phyloP scores from a whole-genome alignment of 2,797 vertebrate species.

The Chrysocyon brachyurus region DNA sequence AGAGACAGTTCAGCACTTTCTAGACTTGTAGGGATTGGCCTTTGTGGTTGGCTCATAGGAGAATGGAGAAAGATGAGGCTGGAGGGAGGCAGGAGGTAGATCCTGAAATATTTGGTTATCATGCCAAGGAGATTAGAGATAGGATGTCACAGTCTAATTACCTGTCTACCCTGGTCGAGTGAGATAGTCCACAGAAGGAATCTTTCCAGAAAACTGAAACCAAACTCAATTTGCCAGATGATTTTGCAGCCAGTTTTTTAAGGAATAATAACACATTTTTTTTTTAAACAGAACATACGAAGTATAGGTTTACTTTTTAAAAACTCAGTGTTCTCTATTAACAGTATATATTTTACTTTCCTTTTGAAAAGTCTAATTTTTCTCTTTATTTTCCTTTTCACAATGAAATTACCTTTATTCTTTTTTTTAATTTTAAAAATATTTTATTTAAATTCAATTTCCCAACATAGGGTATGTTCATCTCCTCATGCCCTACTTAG shows the following conservation, averaged over 20 bases:
- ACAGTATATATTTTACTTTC: background rate
- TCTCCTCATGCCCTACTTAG: no score
- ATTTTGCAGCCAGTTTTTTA: background rate
- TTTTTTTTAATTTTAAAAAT: no score
- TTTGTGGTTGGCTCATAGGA: background rate
- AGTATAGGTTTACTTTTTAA: background rate
- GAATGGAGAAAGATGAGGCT: background rate
- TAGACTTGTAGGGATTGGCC: background rate
- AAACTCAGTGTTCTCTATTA: background rate
- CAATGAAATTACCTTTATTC: background rate
- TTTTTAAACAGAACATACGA: slow-evolving; percentile 30
- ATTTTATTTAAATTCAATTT: no score
- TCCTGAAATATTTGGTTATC: background rate
- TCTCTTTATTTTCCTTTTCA: slow-evolving; percentile 22
- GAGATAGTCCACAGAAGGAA: background rate
- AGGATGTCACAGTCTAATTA: background rate
- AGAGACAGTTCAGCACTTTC: background rate
- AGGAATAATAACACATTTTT: background rate
- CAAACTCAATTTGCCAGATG: background rate
- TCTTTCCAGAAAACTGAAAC: background rate
- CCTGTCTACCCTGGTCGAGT: background rate
- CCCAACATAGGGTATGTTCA: no score
- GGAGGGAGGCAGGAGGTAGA: background rate
- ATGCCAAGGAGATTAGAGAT: background rate
- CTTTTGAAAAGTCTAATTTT: background rate